Percentiles rank a stretch among this genome's conserved stretches.
These are phyloP conservation scores for Syngnathus rostellatus DNA, from an alignment of 2,797 vertebrate species.

Conservation along the genomic window DNA sequence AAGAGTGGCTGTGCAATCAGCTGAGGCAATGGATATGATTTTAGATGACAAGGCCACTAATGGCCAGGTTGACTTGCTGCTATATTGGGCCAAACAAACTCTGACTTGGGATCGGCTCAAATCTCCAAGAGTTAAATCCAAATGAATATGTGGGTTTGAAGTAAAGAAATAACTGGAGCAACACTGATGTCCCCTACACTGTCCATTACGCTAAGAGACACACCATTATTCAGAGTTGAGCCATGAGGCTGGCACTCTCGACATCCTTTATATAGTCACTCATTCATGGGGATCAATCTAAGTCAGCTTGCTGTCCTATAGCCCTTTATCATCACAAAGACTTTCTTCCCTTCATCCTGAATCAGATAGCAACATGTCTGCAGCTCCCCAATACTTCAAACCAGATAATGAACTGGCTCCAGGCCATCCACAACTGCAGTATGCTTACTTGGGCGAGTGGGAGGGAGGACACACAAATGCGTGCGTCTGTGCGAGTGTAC, in stretches of 20 bases:
- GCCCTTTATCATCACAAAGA: background rate
- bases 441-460: conserved; percentile 12
- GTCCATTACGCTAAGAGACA: conserved; percentile 4
- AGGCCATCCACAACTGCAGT: conserved; percentile 28
- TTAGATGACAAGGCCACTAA: conserved; percentile 27
- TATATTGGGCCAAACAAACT: conserved; percentile 15
- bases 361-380: conserved; percentile 30
- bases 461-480: conserved; percentile 1
- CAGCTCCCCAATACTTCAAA: conserved; percentile 30
- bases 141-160: background rate
- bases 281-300: conserved; percentile 13
- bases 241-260: background rate
- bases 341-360: conserved; percentile 10
- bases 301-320: conserved; percentile 14
- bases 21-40: conserved; percentile 27
- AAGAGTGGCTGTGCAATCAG: conserved; percentile 27
- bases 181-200: background rate
- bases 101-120: background rate
- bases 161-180: background rate
- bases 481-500: conserved; percentile 6
- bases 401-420: conserved; percentile 37
- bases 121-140: background rate
- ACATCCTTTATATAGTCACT: background rate
- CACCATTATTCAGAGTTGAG: background rate
- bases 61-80: conserved; percentile 13